phyloP scores from a whole-genome alignment of 2,113 vertebrate genomes.

The Sardina pilchardus region DNA sequence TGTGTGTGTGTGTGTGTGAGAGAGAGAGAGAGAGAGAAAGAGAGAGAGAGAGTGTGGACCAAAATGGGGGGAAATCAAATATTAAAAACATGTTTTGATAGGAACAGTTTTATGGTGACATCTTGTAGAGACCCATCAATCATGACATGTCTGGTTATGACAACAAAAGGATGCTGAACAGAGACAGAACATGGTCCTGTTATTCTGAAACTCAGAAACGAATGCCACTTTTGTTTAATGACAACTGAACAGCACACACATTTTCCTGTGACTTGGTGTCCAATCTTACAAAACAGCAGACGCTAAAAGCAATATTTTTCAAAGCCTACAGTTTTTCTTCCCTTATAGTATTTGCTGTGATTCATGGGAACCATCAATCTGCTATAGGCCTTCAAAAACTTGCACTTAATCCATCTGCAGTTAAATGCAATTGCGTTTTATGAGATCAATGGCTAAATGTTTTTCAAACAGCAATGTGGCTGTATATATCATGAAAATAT shows the following conservation, averaged over 20 bases:
- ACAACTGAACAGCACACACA: too few species aligned
- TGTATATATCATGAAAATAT: background rate
- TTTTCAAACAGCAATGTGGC: background rate
- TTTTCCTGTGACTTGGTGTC: background rate
- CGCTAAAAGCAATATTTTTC: background rate
- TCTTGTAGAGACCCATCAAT: background rate
- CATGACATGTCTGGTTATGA: background rate
- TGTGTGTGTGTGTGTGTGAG: too few species aligned
- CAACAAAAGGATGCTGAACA: background rate
- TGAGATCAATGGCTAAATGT: background rate
- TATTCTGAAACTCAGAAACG: background rate
- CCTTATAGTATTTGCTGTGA: background rate
- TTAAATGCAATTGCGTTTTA: background rate
- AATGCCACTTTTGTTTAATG: background rate
- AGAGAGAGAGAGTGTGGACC: too few species aligned
- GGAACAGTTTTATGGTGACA: background rate
- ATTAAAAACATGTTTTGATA: conserved; percentile 19
- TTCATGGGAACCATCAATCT: background rate
- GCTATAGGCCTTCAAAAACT: too few species aligned
- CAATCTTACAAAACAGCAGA: background rate
- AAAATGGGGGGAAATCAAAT: background rate
- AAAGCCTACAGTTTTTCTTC: background rate
- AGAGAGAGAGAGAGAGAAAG: too few species aligned
- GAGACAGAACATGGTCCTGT: background rate
- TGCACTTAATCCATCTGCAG: background rate